Conservation (phyloP, 2,888 invertebrate genomes). For the Oxystoma pomonae region DNA sequence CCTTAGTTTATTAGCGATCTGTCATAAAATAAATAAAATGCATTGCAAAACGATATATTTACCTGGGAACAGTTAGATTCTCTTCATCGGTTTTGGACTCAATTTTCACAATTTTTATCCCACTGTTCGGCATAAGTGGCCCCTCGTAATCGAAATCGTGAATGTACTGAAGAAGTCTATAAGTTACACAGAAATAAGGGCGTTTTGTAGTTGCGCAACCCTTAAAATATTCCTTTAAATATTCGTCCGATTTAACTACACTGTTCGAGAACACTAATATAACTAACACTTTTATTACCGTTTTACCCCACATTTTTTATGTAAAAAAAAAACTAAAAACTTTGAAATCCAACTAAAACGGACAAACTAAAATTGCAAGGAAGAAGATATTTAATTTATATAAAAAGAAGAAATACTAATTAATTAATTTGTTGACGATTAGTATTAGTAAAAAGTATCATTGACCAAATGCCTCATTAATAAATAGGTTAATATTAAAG, state of each 20-base stretch:
- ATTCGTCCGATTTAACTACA: conserved; percentile 31
- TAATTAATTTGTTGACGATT: neutral
- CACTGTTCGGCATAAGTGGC: conserved; percentile 17
- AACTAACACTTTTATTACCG: neutral
- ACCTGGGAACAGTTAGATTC: conserved; percentile 6
- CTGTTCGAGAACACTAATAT: neutral
- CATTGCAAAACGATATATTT: too few species aligned
- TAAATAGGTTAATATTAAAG: too few species aligned
- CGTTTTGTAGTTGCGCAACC: conserved; percentile 32
- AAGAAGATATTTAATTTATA: neutral
- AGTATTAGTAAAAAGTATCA: too few species aligned
- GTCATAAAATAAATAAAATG: too few species aligned
- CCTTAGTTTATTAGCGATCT: too few species aligned
- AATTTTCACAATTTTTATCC: conserved; percentile 34
- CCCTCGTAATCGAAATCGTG: conserved; percentile 27
- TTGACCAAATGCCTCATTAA: too few species aligned
- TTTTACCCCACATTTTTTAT: neutral
- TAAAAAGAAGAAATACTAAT: neutral
- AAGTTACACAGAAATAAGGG: conserved; percentile 37
- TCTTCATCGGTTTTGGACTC: conserved; percentile 16
- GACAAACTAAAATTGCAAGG: neutral
- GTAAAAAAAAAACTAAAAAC: neutral
- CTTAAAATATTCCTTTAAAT: conserved; percentile 34
- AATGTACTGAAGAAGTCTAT: conserved; percentile 35
- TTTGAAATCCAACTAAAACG: neutral